Conservation (phyloP, 2,113 vertebrate species). For the Poeciliopsis retropinna region DNA sequence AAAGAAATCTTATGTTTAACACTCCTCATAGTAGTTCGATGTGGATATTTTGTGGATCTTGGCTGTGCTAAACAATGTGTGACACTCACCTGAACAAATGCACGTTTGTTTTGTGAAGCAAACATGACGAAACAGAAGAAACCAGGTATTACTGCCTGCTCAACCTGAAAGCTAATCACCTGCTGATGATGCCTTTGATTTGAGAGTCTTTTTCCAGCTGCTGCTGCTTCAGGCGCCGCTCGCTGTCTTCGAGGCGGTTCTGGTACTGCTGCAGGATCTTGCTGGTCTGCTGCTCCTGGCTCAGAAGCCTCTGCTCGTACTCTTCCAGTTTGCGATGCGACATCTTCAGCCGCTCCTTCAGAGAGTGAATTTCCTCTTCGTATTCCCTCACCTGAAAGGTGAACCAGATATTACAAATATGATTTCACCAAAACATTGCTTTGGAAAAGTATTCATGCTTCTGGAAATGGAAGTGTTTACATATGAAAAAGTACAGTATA, state of each 20-base stretch:
- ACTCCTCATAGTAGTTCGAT: background rate
- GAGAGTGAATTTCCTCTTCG: slow-evolving; percentile 93
- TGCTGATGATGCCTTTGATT: slow-evolving; percentile 98
- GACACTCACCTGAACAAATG: background rate
- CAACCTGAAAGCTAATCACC: slow-evolving; percentile 73
- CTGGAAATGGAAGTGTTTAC: too few species aligned
- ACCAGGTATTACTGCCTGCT: background rate
- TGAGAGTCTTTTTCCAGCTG: slow-evolving; percentile 94
- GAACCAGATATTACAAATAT: slow-evolving; percentile 1
- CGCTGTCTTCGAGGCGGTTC: slow-evolving; percentile 93
- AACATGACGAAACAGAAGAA: background rate
- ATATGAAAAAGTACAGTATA: too few species aligned
- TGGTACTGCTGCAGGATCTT: slow-evolving; percentile 96
- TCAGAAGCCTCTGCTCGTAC: slow-evolving; percentile 89
- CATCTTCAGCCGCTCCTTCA: slow-evolving; percentile 94
- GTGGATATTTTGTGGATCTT: background rate
- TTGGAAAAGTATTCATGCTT: background rate
- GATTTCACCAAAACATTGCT: background rate
- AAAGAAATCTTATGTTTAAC: background rate
- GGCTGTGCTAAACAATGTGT: background rate
- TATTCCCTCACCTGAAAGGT: slow-evolving; percentile 90
- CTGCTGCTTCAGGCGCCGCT: slow-evolving; percentile 90
- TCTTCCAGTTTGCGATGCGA: slow-evolving; percentile 96
- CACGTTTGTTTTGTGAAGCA: background rate
- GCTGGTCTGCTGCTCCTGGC: slow-evolving; percentile 92